Percentiles rank a stretch among this genome's conserved stretches.
Evolutionary conservation across 2,113 vertebrate genomes (phyloP).

Genomic region (Rhynchopsitta pachyrhyncha): DNA sequence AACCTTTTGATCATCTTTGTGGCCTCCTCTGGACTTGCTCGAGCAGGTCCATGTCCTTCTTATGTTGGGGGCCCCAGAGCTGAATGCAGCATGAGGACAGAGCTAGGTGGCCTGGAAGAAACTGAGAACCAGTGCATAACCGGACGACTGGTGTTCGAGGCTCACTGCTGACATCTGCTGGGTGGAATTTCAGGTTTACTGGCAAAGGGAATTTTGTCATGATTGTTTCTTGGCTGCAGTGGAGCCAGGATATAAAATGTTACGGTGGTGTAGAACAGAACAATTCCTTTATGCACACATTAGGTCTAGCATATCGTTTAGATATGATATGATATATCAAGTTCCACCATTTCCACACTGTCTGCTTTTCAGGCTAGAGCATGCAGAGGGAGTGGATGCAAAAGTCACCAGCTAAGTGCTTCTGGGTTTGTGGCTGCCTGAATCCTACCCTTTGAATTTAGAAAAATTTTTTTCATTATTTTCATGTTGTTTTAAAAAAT

Average conservation of each 20-base stretch:
- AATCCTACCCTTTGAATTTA: not conserved
- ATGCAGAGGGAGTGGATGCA: not conserved
- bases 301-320: not conserved
- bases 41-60: not conserved
- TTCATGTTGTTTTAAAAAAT: not conserved
- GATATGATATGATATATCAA: not conserved
- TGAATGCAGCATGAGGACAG: not conserved
- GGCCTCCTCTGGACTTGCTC: not conserved
- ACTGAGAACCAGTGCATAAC: not conserved
- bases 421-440: not conserved
- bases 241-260: not conserved
- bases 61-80: not conserved
- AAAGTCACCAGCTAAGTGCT: not conserved
- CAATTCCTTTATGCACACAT: not conserved
- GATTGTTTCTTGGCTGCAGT: not conserved
- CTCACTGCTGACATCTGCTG: not conserved
- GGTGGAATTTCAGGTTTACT: conserved; percentile 4
- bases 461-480: not conserved
- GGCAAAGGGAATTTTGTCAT: not conserved
- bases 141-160: fast-evolving
- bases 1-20: not conserved
- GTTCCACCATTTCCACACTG: not conserved
- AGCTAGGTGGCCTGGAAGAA: not conserved
- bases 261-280: not conserved
- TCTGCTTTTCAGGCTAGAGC: not conserved